Base-by-base conservation (phyloP, 2,888 invertebrate species). In the Isotomurus palustris region DNA sequence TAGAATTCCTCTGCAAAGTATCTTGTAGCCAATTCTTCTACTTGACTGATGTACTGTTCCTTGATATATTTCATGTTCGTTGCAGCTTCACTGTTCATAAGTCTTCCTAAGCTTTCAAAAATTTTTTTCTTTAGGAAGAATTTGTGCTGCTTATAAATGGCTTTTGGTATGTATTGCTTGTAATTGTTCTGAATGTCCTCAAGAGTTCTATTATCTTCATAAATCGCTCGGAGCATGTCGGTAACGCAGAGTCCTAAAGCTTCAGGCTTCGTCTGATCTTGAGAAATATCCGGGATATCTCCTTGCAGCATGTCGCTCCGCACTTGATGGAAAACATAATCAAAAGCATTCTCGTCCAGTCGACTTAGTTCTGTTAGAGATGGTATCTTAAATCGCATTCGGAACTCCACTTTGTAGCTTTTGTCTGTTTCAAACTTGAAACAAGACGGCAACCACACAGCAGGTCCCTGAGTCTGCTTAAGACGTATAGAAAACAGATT, bases 291-390 rank as follows among this genome's bases (percentile, higher is more conserved):
- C 6, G 85, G 81, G 64, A 93, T 85, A 73, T 83, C 84, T 72
- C 86, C 87, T 54, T 86, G 83, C 58, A 89, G 80, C 44, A 92
- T 85, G 80, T 92, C 92, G 73, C 82, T 80, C 28, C 89, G 80
- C 43, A 86, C 87, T 83, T 91, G 92, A 75, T 85, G 84, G 73
- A 88, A 93, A 73, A 86, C 86, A 75, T 91, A 92, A 72, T 90
- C 84, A 73, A 88, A 91, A 1, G 91, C 86, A 53, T 81, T 82
- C 47, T 79, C 76, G 76, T 92, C 91, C 49, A 87, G 76, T 56
- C 81, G 80, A 70, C 81, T 82, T 48, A 88, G 75, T 67, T 82
- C 79, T 12, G 79, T 76, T 41, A 86, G 74, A 69, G 80, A 80
- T 2, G 85, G 83, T 25, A 84, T 81, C 77, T 88, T 90, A 73